Conservation (phyloP, 2,797 vertebrate species). For the Pagetopsis macropterus region DNA sequence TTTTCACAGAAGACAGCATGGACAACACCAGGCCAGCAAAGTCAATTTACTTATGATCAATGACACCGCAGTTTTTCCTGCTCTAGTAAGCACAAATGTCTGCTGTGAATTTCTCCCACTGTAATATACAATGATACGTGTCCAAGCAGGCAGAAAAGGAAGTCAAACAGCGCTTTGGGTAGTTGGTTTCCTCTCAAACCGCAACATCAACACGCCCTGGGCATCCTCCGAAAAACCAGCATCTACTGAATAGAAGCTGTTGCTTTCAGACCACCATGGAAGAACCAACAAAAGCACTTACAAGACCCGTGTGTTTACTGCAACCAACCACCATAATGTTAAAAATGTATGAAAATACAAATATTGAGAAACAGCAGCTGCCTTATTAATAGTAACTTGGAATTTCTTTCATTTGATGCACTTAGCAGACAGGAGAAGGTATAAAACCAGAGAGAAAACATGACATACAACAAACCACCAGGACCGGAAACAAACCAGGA, state of each 20-base stretch:
- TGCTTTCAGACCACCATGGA: slow-evolving; percentile 23
- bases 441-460: slow-evolving; percentile 2
- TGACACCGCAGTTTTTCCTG: not conserved
- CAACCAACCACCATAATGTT: slow-evolving; percentile 17
- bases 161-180: slow-evolving; percentile 28
- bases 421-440: not conserved
- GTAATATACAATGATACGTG: not conserved
- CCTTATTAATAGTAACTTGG: not conserved
- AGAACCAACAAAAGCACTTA: slow-evolving; percentile 9
- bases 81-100: not conserved
- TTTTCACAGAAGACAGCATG: not conserved
- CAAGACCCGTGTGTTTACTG: not conserved
- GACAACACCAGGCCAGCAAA: too few species aligned
- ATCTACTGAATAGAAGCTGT: slow-evolving; percentile 12
- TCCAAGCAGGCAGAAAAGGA: slow-evolving; percentile 16
- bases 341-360: not conserved
- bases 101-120: not conserved
- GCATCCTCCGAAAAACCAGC: slow-evolving; percentile 14
- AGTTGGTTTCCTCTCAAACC: slow-evolving; percentile 42
- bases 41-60: not conserved
- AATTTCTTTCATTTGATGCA: not conserved
- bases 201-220: slow-evolving; percentile 19
- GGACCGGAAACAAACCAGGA: not conserved
- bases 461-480: not conserved
- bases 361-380: not conserved